Base-by-base conservation (phyloP, 2,113 vertebrate species). In the Dipodomys ordii region DNA sequence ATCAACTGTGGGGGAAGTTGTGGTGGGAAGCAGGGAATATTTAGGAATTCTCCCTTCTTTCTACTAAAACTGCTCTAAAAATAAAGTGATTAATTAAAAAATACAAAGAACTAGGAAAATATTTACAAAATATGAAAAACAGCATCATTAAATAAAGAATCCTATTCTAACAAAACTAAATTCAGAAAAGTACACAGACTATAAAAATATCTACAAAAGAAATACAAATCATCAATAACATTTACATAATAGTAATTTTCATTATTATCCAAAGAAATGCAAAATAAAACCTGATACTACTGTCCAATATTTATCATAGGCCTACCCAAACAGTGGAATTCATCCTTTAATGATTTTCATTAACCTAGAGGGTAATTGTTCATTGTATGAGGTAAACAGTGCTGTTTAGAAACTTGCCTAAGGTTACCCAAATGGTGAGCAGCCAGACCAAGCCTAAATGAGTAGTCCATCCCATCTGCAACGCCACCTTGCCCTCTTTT, bases 171-270 rank as follows among this genome's bases (percentile, higher is more conserved):
- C 46, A 82, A 78, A 83, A 78, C 85, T 71, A 71, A 90, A 77
- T 69, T 81, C 1, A 68, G 60, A 74, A 73, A 83, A 87, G 11
- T n/a, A 62, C 1, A 83, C 65, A 72, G 19, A 65, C 73, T 57
- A 85, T 60, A 69, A 82, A 85, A 92, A 91, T 87, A 79, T 32
- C 65, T 86, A 82, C 16, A 77, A 85, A 69, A 88, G 49, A 88
- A 88, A 85, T 35, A 78, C 10, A 87, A 92, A 77, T 72, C 13
- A 19, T 32, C 69, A 85, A 83, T 28, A 46, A 81, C 20, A 82
- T 88, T 87, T 87, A 74, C 68, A 87, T 95, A 86, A 74, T 88
- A 71, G 13, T 62, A 62, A 94, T 28, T 78, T 92, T 96, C 57
- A 76, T 2, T 78, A 60, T 68, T 90, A 89, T n/a, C 69, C 68